Conservation (phyloP, 2,797 vertebrate species). For the Dallia pectoralis region DNA sequence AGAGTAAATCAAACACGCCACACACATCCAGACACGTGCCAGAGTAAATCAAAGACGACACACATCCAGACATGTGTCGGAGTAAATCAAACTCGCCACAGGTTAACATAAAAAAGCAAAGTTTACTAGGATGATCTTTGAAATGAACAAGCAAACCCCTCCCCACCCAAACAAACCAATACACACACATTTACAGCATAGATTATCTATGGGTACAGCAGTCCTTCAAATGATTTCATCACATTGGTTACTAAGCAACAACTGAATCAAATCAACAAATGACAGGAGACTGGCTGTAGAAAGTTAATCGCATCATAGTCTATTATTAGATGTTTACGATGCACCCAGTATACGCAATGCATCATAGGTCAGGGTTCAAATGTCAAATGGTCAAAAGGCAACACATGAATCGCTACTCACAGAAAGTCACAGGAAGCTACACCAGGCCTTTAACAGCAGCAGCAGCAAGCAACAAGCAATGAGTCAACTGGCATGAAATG, state of each 20-base stretch:
- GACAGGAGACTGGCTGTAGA: conserved; percentile 4
- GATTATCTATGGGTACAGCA: conserved; percentile 71
- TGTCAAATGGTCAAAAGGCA: neutral
- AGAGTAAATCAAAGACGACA: too few relatives aligned
- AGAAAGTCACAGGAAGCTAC: conserved; percentile 25
- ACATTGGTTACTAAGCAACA: conserved; percentile 73
- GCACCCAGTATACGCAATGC: conserved; percentile 10
- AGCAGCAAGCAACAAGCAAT: conserved; percentile 26
- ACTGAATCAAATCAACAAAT: conserved; percentile 51
- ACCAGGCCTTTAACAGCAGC: conserved; percentile 2
- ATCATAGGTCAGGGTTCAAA: neutral
- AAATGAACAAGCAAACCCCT: conserved; percentile 69
- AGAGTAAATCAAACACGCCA: too few relatives aligned
- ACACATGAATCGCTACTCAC: neutral
- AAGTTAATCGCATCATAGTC: conserved; percentile 24
- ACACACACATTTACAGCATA: conserved; percentile 70
- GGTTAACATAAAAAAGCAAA: conserved; percentile 53
- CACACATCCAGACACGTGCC: too few relatives aligned
- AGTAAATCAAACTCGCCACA: conserved; percentile 20
- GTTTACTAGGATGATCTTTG: conserved; percentile 72
- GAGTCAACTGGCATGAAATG: conserved; percentile 14
- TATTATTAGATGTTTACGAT: conserved; percentile 13
- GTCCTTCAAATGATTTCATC: conserved; percentile 56
- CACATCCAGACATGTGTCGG: neutral
- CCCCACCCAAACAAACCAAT: conserved; percentile 49